Evolutionary conservation across 2,113 vertebrate species (phyloP).

Genomic region (Acrocephalus kingi): DNA sequence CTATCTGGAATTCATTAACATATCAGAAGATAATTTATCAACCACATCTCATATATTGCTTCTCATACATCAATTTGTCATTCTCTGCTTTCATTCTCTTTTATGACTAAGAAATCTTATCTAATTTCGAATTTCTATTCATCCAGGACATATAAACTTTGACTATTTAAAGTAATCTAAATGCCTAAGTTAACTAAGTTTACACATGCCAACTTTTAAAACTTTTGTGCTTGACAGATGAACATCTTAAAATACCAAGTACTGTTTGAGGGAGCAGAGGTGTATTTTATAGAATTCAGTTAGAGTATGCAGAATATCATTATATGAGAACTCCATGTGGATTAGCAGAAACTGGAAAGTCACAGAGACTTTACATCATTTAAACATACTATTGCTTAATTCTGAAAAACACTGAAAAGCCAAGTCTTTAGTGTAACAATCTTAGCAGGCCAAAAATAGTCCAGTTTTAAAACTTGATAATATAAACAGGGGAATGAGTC

Average conservation of each 20-base stretch:
- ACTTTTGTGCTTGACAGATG: not conserved
- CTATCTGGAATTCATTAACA: conserved; percentile 59
- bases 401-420: not conserved
- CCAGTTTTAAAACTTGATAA: not conserved
- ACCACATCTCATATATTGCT: conserved; percentile 45
- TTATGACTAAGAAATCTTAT: conserved; percentile 11
- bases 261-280: not conserved
- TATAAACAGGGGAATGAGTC: not conserved
- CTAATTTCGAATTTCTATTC: conserved; percentile 17
- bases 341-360: not conserved
- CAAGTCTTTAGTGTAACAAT: not conserved
- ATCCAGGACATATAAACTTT: not conserved
- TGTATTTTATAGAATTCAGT: not conserved
- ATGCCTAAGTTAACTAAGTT: not conserved
- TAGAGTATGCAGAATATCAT: not conserved
- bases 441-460: not conserved
- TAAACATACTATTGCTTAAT: not conserved
- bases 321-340: not conserved
- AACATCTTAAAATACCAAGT: not conserved
- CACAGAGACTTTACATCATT: not conserved
- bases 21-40: conserved; percentile 67
- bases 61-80: conserved; percentile 53
- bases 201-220: not conserved
- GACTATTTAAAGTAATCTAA: not conserved
- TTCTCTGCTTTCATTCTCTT: conserved; percentile 29